Percentiles rank a stretch among this genome's conserved stretches.
Evolutionary conservation across 2,888 invertebrate species (phyloP).

Genomic region (Odiellus spinosus): DNA sequence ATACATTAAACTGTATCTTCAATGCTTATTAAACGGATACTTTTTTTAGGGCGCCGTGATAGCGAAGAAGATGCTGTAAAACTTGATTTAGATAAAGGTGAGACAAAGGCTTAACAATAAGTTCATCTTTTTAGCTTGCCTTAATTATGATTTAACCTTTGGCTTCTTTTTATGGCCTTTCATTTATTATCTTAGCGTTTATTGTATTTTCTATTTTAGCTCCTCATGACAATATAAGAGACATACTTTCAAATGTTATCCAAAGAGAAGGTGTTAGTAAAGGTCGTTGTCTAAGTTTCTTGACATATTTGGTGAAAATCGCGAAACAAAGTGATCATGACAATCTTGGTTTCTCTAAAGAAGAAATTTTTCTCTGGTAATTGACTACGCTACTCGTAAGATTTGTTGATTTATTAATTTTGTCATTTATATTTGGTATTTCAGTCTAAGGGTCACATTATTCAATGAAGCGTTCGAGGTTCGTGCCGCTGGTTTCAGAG

Average conservation of each 20-base stretch:
- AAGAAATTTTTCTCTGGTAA: constrained; percentile 70
- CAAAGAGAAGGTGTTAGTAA: constrained; percentile 49
- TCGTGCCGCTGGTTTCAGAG: constrained; percentile 71
- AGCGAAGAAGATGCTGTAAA: constrained; percentile 21
- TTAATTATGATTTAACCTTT: constrained; percentile 3
- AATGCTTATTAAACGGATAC: too few relatives aligned
- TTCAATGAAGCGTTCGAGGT: constrained; percentile 76
- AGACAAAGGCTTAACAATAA: not conserved
- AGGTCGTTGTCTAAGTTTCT: constrained; percentile 61
- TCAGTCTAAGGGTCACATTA: constrained; percentile 65
- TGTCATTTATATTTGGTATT: not conserved
- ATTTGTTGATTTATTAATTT: not conserved
- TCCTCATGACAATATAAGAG: constrained; percentile 38
- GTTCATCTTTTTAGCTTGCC: not conserved
- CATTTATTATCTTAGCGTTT: too few relatives aligned
- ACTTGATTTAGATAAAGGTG: constrained; percentile 21
- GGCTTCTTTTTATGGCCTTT: too few relatives aligned
- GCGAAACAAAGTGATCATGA: constrained; percentile 44
- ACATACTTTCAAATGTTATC: constrained; percentile 44
- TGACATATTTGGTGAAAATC: constrained; percentile 74
- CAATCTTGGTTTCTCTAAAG: constrained; percentile 52
- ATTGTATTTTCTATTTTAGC: constrained; percentile 28
- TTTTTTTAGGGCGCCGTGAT: constrained; percentile 17
- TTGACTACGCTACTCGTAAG: constrained; percentile 19
- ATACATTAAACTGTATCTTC: too few relatives aligned